phyloP scores from a whole-genome alignment of 2,113 vertebrate genomes.

The Megaceryle torquata region DNA sequence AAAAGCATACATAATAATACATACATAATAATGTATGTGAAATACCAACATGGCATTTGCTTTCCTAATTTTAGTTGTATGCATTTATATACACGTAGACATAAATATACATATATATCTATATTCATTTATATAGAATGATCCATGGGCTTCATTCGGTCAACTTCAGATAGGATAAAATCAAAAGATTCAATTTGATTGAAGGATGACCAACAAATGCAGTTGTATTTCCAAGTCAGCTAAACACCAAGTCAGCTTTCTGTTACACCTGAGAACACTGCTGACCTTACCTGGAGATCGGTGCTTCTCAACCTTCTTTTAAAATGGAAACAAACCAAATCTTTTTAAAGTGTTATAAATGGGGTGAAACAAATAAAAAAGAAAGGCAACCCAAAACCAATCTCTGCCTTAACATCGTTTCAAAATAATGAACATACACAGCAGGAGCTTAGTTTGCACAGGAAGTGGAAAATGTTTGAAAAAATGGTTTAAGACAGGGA shows the following conservation, averaged over 20 bases:
- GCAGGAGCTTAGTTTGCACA: background rate
- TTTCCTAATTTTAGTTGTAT: background rate
- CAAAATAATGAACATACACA: background rate
- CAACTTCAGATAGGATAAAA: background rate
- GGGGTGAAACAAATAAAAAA: rapidly evolving
- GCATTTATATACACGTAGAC: background rate
- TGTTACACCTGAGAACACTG: background rate
- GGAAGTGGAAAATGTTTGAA: background rate
- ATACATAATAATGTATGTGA: background rate
- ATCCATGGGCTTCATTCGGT: background rate
- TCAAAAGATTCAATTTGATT: background rate
- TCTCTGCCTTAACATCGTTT: background rate
- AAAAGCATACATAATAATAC: background rate
- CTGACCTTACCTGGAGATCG: background rate
- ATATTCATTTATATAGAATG: background rate
- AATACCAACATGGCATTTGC: background rate
- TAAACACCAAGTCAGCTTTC: background rate
- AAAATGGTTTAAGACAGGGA: background rate
- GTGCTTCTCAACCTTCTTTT: background rate
- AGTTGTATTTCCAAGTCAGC: background rate
- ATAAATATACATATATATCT: background rate
- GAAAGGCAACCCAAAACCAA: background rate
- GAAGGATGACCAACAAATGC: background rate
- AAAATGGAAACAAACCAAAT: background rate
- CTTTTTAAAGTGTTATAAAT: background rate